These are phyloP conservation scores for Pluvianellus socialis DNA, from an alignment of 2,113 vertebrate genomes.

Conservation along the genomic window DNA sequence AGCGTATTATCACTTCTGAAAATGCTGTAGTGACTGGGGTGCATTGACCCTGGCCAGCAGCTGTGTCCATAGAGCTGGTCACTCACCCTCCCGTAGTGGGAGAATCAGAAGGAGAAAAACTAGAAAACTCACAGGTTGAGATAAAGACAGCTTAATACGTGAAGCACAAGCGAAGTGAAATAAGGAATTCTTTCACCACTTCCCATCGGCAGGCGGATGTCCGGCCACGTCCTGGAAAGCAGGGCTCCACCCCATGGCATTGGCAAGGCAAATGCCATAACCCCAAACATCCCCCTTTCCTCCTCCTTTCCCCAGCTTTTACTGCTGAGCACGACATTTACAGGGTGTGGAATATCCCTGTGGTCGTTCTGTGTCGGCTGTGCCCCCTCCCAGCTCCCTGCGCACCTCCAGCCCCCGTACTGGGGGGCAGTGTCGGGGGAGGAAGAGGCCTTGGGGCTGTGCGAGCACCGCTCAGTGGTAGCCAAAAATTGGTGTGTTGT, in stretches of 20 bases:
- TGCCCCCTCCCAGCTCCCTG: too few species aligned
- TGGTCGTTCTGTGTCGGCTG: too few species aligned
- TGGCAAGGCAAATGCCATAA: neutral
- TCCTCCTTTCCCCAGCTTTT: neutral
- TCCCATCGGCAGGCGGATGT: neutral
- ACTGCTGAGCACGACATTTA: neutral
- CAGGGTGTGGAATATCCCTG: too few species aligned
- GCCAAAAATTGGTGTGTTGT: neutral
- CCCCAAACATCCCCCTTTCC: accelerated
- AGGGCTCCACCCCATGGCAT: accelerated
- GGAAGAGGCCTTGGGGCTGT: too few species aligned
- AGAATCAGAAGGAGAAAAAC: neutral
- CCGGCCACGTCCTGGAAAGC: accelerated
- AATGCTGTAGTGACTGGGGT: neutral
- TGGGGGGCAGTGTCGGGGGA: too few species aligned
- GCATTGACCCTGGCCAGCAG: neutral
- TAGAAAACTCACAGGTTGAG: neutral
- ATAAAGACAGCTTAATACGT: neutral
- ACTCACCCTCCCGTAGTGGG: accelerated
- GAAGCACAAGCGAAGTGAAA: neutral
- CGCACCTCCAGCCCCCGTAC: too few species aligned
- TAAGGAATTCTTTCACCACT: neutral
- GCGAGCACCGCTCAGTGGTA: too few species aligned
- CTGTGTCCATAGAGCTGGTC: neutral
- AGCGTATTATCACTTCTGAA: neutral